Evolutionary conservation across 2,888 invertebrate genomes (phyloP).

Genomic region (Odontomyia ornata): DNA sequence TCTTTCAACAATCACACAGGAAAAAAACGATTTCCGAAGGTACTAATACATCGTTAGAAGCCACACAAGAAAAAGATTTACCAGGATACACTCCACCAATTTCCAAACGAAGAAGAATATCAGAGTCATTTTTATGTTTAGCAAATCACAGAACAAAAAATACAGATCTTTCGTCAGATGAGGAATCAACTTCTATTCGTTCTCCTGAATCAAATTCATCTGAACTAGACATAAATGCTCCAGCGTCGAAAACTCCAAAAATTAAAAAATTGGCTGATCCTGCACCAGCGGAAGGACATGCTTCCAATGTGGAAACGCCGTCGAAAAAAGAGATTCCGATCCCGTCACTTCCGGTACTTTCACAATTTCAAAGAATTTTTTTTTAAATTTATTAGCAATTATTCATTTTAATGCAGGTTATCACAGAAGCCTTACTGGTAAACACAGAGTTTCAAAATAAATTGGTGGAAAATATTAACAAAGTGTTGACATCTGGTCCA

Average conservation of each 20-base stretch:
- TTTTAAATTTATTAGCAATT: neutral
- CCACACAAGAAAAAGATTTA: constrained; percentile 46
- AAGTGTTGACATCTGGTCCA: constrained; percentile 48
- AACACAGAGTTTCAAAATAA: constrained; percentile 58
- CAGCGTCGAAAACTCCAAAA: neutral
- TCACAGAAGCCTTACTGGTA: constrained; percentile 59
- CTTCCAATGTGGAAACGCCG: too few species aligned
- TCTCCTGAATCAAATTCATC: neutral
- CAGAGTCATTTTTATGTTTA: constrained; percentile 51
- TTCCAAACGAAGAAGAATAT: constrained; percentile 48
- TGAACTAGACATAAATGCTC: neutral
- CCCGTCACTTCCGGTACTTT: constrained; percentile 18
- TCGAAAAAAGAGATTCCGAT: constrained; percentile 5
- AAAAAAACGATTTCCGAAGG: neutral
- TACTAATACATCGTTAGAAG: constrained; percentile 1
- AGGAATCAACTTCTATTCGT: neutral
- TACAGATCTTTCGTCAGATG: neutral
- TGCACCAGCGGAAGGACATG: neutral
- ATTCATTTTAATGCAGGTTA: constrained; percentile 42
- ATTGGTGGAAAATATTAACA: constrained; percentile 60
- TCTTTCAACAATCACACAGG: neutral
- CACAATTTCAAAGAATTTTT: constrained; percentile 49
- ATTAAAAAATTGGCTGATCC: neutral
- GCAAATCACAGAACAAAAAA: constrained; percentile 12
- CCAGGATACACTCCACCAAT: constrained; percentile 43